Evolutionary conservation across 2,797 vertebrate species (phyloP).

Genomic region (Gadopsis bispinosus): DNA sequence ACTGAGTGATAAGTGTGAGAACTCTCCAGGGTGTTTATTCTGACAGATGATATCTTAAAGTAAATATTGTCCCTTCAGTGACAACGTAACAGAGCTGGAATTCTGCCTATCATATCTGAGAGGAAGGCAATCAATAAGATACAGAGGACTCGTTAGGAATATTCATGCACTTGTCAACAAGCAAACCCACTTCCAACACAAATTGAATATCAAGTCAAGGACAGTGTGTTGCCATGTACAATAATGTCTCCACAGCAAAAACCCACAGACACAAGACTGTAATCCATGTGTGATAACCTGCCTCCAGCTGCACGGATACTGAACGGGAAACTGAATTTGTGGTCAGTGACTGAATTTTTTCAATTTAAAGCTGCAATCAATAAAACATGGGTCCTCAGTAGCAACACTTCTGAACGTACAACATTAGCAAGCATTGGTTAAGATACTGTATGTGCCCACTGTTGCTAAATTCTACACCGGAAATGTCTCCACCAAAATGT

Average conservation of each 20-base stretch:
- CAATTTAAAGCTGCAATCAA: background rate
- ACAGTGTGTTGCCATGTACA: background rate
- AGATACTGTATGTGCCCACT: background rate
- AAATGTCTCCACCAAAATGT: background rate
- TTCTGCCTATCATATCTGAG: background rate
- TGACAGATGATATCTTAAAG: slow-evolving; percentile 7
- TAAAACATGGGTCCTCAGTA: background rate
- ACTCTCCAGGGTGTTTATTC: background rate
- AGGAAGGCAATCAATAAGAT: background rate
- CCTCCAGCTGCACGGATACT: background rate
- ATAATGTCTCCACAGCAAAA: background rate
- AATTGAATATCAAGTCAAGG: background rate
- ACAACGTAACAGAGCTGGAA: background rate
- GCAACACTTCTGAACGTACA: background rate
- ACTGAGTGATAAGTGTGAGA: background rate
- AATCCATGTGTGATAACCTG: background rate
- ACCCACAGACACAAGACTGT: background rate
- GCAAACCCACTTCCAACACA: background rate
- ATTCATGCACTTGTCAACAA: background rate
- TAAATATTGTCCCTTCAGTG: background rate
- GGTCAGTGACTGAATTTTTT: background rate
- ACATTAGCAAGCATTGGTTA: background rate
- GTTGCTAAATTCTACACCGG: background rate
- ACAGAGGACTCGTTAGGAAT: background rate
- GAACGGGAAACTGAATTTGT: background rate